Conservation (phyloP, 1,140 invertebrate species). For the Lepeophtheirus salmonis region DNA sequence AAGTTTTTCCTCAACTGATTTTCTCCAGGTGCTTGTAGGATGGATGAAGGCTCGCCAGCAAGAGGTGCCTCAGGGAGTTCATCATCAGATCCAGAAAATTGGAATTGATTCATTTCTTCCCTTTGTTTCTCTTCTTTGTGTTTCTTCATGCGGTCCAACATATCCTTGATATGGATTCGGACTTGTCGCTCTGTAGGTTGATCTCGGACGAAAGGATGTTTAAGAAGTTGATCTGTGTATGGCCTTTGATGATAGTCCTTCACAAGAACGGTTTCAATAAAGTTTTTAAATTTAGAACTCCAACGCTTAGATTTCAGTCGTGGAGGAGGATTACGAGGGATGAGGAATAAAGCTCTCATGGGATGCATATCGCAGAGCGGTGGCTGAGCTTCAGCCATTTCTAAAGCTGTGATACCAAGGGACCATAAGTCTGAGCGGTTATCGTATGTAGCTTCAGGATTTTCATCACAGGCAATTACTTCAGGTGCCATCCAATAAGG, state of each 20-base stretch:
- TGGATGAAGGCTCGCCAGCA: slow-evolving; percentile 10
- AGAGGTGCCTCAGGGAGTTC: slow-evolving; percentile 4
- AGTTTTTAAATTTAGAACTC: slow-evolving; percentile 83
- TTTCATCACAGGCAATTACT: slow-evolving; percentile 98
- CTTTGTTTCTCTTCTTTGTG: slow-evolving; percentile 45
- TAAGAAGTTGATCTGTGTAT: slow-evolving; percentile 90
- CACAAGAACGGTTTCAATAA: slow-evolving; percentile 40
- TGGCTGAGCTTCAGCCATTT: slow-evolving; percentile 99
- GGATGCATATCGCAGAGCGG: slow-evolving; percentile 97
- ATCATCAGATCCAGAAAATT: slow-evolving; percentile 10
- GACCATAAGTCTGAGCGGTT: slow-evolving; percentile 98
- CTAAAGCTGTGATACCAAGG: slow-evolving; percentile 84
- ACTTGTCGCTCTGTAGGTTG: slow-evolving; percentile 86
- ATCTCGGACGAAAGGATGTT: slow-evolving; percentile 92
- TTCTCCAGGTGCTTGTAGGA: slow-evolving; percentile 58
- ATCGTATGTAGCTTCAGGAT: slow-evolving; percentile 98
- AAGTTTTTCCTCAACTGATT: slow-evolving; percentile 85
- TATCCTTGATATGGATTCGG: slow-evolving; percentile 93
- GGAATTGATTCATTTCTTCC: slow-evolving; percentile 16
- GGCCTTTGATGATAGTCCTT: slow-evolving; percentile 83
- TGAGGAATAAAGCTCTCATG: slow-evolving; percentile 94
- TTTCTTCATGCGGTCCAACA: slow-evolving; percentile 92
- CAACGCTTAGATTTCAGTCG: slow-evolving; percentile 95
- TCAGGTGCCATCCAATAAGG: slow-evolving; percentile 91
- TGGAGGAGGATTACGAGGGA: slow-evolving; percentile 90